Evolutionary conservation across 1,140 invertebrate species (phyloP).

Genomic region (Hylyphantes graminicola): DNA sequence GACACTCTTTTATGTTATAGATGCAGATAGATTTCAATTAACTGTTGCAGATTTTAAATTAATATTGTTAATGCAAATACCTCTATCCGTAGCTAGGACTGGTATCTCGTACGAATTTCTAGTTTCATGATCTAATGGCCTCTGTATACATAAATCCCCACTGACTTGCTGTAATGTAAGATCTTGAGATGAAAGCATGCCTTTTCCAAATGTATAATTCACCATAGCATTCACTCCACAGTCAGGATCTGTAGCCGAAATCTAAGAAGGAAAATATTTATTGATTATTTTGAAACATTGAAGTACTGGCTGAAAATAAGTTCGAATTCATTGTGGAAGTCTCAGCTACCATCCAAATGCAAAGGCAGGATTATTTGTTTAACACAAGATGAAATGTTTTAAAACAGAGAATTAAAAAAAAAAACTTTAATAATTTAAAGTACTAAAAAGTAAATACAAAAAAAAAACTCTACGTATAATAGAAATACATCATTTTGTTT

Average conservation of each 20-base stretch:
- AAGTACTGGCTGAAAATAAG: no score
- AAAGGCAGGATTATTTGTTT: no score
- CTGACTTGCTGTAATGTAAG: constrained; percentile 83
- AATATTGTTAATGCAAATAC: constrained; percentile 69
- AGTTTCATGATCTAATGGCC: constrained; percentile 87
- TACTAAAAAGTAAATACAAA: no score
- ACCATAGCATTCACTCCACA: constrained; percentile 94
- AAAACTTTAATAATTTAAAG: no score
- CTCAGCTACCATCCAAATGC: no score
- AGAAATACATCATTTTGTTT: no score
- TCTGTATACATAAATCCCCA: constrained; percentile 89
- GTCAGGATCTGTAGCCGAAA: constrained; percentile 92
- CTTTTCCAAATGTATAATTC: constrained; percentile 86
- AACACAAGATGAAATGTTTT: no score
- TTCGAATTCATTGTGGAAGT: no score
- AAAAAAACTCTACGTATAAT: no score
- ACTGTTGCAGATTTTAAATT: not conserved
- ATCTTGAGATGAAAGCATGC: constrained; percentile 67
- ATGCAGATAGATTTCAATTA: constrained; percentile 5
- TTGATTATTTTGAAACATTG: no score
- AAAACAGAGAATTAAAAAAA: no score
- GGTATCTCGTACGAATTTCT: constrained; percentile 89
- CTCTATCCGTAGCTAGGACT: constrained; percentile 92
- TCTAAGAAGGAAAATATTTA: constrained; percentile 72
- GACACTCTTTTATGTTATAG: not conserved